Base-by-base conservation (phyloP, 2,797 vertebrate species). In the Malurus leucopterus region DNA sequence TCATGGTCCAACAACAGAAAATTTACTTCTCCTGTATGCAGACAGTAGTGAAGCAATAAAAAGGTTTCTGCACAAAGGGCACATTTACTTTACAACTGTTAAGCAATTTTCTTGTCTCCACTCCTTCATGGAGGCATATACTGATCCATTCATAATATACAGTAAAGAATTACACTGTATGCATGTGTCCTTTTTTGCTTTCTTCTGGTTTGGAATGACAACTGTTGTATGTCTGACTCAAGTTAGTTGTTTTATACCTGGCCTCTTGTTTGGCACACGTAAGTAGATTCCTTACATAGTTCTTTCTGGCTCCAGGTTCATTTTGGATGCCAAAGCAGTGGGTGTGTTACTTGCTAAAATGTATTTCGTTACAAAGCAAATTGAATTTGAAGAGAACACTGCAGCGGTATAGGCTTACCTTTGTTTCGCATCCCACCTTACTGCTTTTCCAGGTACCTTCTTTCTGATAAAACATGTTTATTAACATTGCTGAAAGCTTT, bases 181-280 rank as follows among this genome's bases (percentile, higher is more conserved):
- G 29, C 38, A 15, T 53, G 21, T 81, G 36, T 58, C 20, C 20
- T 73, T 55, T 86, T 64, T 46, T 38, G 30, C 50, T 73, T 79
- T 84, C 36, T 85, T 88, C 53, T 81, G 65, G n/a, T 71, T 83
- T 89, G 63, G 55, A 93, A 67, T 72, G 34, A 72, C 44, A 81
- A 7, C 24, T 7, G 2, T n/a, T 55, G 1, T 23, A 41, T 23
- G 23, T 76, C 55, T 88, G 59, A 92, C 59, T 51, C 63, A 87
- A 53, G 49, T 62, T 29, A 74, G n/a, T 69, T 85, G 30, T 85
- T 91, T 86, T 40, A 70, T 91, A 41, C 34, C 29, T 63, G 77
- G 74, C 74, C 55, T 80, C 71, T 65, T 64, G n/a, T 84, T 91
- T 92, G 87, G 77, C 77, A 59, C 72, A 84, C 59, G 73, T 91